Evolutionary conservation across 2,797 vertebrate genomes (phyloP).

Genomic region (Phylloscopus collybita): DNA sequence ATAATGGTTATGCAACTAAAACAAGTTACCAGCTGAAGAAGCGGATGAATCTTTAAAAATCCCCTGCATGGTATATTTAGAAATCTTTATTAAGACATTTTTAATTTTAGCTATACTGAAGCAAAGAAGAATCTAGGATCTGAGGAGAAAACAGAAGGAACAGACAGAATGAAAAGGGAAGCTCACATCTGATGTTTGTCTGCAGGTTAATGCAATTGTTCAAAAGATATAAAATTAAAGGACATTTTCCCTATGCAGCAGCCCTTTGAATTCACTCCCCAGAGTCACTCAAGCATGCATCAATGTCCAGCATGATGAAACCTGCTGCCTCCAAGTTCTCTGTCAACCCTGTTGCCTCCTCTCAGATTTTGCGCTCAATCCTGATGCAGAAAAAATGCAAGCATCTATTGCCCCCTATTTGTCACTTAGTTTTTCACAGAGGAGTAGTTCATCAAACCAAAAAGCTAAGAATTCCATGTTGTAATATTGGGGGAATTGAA

Average conservation of each 20-base stretch:
- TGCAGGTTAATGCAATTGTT: not conserved
- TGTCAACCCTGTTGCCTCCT: not conserved
- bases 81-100: not conserved
- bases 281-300: not conserved
- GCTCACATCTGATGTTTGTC: not conserved
- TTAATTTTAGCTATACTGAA: not conserved
- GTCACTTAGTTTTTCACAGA: not conserved
- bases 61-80: accelerated
- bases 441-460: not conserved
- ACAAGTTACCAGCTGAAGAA: not conserved
- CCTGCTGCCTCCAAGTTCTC: not conserved
- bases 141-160: not conserved
- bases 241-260: not conserved
- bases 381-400: not conserved
- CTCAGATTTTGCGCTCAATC: not conserved
- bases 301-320: not conserved
- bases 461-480: not conserved
- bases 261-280: not conserved
- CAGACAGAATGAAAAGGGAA: not conserved
- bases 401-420: not conserved
- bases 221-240: not conserved
- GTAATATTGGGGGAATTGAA: accelerated
- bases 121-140: not conserved
- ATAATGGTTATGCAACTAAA: not conserved
- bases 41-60: not conserved